Evolutionary conservation across 2,888 invertebrate species (phyloP).

Genomic region (Quadriops clusia): DNA sequence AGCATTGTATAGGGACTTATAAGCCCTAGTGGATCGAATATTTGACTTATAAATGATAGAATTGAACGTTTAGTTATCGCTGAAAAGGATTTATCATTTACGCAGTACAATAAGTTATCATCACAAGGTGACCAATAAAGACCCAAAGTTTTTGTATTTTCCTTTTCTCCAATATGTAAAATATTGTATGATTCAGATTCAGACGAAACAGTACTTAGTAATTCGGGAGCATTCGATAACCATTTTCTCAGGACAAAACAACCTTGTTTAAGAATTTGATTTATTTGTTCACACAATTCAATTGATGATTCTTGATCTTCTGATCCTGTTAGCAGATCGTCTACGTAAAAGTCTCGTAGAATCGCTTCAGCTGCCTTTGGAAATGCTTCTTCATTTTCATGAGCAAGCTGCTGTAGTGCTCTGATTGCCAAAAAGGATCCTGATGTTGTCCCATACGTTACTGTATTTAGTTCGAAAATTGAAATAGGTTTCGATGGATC

Average conservation of each 20-base stretch:
- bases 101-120: background rate
- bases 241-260: constrained; percentile 3
- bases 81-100: background rate
- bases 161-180: background rate
- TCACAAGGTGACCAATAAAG: background rate
- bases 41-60: constrained; percentile 11
- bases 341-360: constrained; percentile 7
- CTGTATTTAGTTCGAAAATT: constrained; percentile 3
- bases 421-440: constrained; percentile 2
- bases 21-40: constrained; percentile 15
- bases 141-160: background rate
- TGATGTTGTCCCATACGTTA: constrained; percentile 4
- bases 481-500: background rate
- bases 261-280: background rate
- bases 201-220: too few species aligned
- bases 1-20: constrained; percentile 6
- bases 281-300: constrained; percentile 1
- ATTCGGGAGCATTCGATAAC: too few species aligned
- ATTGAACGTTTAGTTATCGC: constrained; percentile 8
- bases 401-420: constrained; percentile 1
- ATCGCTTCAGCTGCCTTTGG: constrained; percentile 3
- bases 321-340: constrained; percentile 4
- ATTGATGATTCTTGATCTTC: background rate
- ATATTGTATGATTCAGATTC: constrained; percentile 1
- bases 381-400: constrained; percentile 1